Evolutionary conservation across 2,113 vertebrate genomes (phyloP), one percentile per base, ranked within the genome.

Genomic region (Vulpes vulpes): DNA sequence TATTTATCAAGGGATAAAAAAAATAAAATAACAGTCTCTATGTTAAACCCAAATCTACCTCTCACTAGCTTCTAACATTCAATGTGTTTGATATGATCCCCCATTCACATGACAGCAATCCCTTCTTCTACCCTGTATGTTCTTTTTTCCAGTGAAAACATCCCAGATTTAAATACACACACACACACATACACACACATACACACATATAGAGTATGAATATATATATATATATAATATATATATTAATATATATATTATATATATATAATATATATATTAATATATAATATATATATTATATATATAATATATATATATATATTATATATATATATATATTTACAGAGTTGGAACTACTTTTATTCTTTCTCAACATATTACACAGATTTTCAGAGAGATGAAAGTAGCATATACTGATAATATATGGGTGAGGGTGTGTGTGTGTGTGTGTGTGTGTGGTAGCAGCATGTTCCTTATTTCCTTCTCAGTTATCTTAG

Each of bases 351-450:
- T 88, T 78, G 49, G 1, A 57, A 91, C 16, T 89, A 43, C 27
- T 43, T 94, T 92, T 67, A 69, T 92, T 91, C 20, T 93, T 92
- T 92, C 78, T 94, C 17, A 65, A 92, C 59, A 81, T 69, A 67
- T 1, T 81, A 1, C 60, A 80, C 8, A 43, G 7, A 65, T 82
- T 80, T 12, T 85, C 14, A 94, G 38, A 89, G 62, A 92, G 35
- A 55, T 53, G 0, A 89, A 88, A 90, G 81, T 60, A 84, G 20
- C 53, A 60, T 51, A n/a, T 53, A n/a, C 2, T 85, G 35, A 11
- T 85, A 62, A 49, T 35, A 57, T 64, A 62, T 57, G 25, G 3
- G 27, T 85, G 89, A 51, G 16, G 16, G 30, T 55, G 32, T 53
- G 20, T 15, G 9, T 55, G 12, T 25, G 62, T 22, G 23, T 80